Base-by-base conservation (phyloP, 2,113 vertebrate species). In the Phrynosoma platyrhinos region DNA sequence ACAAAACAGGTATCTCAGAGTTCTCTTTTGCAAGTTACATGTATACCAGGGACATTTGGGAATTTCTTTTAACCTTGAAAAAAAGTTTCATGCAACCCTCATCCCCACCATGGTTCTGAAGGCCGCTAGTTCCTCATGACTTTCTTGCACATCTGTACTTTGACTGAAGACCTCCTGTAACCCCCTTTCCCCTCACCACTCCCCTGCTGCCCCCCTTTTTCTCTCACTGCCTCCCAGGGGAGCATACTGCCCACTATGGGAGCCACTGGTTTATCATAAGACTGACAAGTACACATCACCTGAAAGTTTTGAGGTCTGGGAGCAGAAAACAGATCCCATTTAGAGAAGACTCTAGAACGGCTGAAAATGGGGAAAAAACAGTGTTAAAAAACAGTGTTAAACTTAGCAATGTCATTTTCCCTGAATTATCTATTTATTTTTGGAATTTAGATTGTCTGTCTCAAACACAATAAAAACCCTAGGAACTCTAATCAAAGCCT, bases 301-400 rank as follows among this genome's bases (percentile, higher is more conserved):
- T 99, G 98, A 92, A 99, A 98, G 85, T 95, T 97, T 93, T 97
- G 97, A 0, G 97, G 94, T 91, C 91, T 97, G 71, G 97, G 97
- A 0, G 92, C 86, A 0, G 95, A 95, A 66, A 95, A 95, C 21
- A 94, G 94, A 77, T 97, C 97, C 79, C 84, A 71, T 14, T 88
- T 89, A 52, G 96, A 94, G 90, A 97, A 93, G 10, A 95, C 91
- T 86, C 94, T 96, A 90, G 94, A 96, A 84, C 97, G 97, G 95
- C 99, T 99, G 93, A 87, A 81, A 88, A 76, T 47, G 47, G 47
- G 83, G 87, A 30, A 93, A 91, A 55, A n/a, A n/a, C n/a, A n/a
- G n/a, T n/a, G n/a, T n/a, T n/a, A n/a, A n/a, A n/a, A 78, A 81
- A 0, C 55, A 62, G 0, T 0, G 0, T 47, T 91, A 55, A 95